Evolutionary conservation across 2,888 invertebrate genomes (phyloP).

Genomic region (Dasypogon diadema): DNA sequence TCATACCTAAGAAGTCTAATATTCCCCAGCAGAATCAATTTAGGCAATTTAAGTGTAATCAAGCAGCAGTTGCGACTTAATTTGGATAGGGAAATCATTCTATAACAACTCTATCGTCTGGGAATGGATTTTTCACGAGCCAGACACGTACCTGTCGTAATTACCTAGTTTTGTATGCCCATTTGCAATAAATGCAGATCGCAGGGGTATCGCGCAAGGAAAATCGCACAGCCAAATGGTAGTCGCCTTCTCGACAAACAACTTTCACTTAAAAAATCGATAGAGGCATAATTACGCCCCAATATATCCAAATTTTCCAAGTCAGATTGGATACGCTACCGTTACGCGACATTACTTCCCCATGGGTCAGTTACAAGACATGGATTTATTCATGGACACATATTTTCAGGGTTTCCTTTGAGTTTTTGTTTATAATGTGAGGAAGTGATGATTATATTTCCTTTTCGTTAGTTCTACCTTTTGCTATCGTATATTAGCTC

Average conservation of each 20-base stretch:
- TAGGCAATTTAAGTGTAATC: slow-evolving; percentile 23
- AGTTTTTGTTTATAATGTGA: slow-evolving; percentile 26
- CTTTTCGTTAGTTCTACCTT: neutral
- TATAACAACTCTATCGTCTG: slow-evolving; percentile 42
- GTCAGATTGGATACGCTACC: neutral
- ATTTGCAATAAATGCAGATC: slow-evolving; percentile 28
- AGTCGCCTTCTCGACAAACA: slow-evolving; percentile 15
- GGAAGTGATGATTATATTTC: slow-evolving; percentile 12
- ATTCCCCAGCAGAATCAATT: neutral
- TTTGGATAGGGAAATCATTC: slow-evolving; percentile 26
- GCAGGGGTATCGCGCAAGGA: neutral
- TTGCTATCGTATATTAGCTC: neutral
- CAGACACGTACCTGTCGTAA: slow-evolving; percentile 21
- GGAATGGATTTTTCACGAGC: slow-evolving; percentile 23
- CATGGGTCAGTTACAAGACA: neutral
- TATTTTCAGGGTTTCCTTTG: slow-evolving; percentile 7
- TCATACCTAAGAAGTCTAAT: neutral
- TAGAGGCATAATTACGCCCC: slow-evolving; percentile 26
- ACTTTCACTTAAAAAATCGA: slow-evolving; percentile 49
- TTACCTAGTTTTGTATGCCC: slow-evolving; percentile 40
- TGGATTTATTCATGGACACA: neutral
- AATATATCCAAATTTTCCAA: slow-evolving; percentile 2
- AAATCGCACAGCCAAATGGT: neutral
- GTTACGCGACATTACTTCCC: neutral
- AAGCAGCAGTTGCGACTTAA: slow-evolving; percentile 17